Evolutionary conservation across 2,888 invertebrate species (phyloP), one percentile per base, ranked within the genome.

Genomic region (Melipona bicolor): DNA sequence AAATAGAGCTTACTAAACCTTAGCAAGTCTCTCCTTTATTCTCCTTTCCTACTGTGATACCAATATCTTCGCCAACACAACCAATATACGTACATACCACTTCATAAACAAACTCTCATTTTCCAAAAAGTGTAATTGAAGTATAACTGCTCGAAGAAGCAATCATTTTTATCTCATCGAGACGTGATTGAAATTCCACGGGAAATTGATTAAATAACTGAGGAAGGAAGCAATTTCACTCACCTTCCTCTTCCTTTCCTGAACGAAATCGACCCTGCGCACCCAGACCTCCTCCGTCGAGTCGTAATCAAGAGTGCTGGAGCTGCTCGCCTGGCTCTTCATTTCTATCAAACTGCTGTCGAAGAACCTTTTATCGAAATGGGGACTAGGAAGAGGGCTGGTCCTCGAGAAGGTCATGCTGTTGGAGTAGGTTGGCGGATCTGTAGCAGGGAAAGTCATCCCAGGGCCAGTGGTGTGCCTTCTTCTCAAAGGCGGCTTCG

Each of bases 341-440:
- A 98, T 97, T 95, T 97, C 97, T 90, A 98, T 96, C 88, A 98
- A 95, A 86, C 97, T 97, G 89, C 97, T 97, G 95, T 98, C 98
- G 93, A 98, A 98, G 95, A 97, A 98, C 87, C 97, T 95, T 92
- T 97, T 97, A 94, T 97, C 97, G 86, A 97, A 95, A 94, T 98
- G 98, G 4, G 96, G 97, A 91, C 96, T 95, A 49, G 95, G 95
- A 83, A 95, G 91, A 4, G 95, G 95, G 64, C 95, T 95, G 69
- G 94, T 94, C 76, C 94, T 92, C 52, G 94, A 93, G 80, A 94
- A 94, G 59, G 93, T 91, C 94, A 94, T 94, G 80, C 94, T 94
- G 87, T 84, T 91, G n/a, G 93, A 94, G 79, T 94, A 93, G 11
- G 91, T 91, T n/a, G 94, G 94, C 5, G 94, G 94, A 89, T 94